Conservation (phyloP, 2,113 vertebrate genomes). For the Burhinus oedicnemus region DNA sequence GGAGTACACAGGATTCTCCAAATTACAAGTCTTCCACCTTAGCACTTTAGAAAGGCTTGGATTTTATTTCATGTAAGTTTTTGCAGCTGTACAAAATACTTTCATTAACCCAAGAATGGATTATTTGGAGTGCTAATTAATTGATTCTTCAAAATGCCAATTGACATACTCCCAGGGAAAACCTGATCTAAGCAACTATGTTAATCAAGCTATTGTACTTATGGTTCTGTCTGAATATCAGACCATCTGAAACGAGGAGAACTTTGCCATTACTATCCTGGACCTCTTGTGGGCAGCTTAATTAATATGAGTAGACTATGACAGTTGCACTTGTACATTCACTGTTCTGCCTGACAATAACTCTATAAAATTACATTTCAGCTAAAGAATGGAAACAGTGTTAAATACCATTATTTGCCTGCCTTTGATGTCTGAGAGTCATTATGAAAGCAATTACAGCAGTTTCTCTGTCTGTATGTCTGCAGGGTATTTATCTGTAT, state of each 20-base stretch:
- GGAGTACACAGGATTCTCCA: neutral
- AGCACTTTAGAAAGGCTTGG: conserved; percentile 64
- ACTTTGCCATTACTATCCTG: conserved; percentile 78
- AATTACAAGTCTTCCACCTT: conserved; percentile 47
- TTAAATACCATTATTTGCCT: conserved; percentile 89
- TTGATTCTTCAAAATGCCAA: conserved; percentile 85
- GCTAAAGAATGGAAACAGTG: conserved; percentile 86
- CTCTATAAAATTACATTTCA: conserved; percentile 86
- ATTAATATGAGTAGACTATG: conserved; percentile 85
- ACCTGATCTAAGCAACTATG: conserved; percentile 82
- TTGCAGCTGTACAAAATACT: conserved; percentile 82
- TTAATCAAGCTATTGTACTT: conserved; percentile 82
- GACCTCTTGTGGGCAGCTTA: conserved; percentile 84
- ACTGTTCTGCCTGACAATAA: conserved; percentile 80
- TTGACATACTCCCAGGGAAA: conserved; percentile 81
- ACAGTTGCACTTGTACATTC: conserved; percentile 81
- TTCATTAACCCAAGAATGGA: conserved; percentile 83
- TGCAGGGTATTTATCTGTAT: conserved; percentile 84
- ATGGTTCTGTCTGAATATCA: conserved; percentile 78
- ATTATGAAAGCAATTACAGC: conserved; percentile 88
- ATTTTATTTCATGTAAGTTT: conserved; percentile 75
- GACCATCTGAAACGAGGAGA: conserved; percentile 81
- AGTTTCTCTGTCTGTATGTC: conserved; percentile 83
- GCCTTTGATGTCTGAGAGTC: conserved; percentile 85
- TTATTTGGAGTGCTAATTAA: conserved; percentile 87